These are phyloP conservation scores for Sinocyclocheilus rhinocerous DNA, from an alignment of 2,113 vertebrate genomes.

Conservation along the genomic window DNA sequence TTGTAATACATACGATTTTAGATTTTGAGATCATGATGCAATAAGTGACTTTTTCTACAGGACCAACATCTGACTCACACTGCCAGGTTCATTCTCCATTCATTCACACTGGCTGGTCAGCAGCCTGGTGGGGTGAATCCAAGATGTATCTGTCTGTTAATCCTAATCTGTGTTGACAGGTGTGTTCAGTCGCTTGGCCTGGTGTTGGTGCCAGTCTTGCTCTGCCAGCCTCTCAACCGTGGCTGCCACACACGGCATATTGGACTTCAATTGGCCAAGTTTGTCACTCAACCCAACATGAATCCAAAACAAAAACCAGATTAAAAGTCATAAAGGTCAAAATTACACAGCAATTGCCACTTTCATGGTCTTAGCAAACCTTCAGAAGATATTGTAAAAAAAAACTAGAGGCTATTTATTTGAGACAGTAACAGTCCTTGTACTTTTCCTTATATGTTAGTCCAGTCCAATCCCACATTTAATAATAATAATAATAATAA, in stretches of 20 bases:
- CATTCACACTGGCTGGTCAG: slow-evolving; percentile 39
- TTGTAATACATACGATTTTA: background rate
- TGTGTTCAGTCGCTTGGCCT: slow-evolving; percentile 34
- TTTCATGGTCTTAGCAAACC: background rate
- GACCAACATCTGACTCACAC: background rate
- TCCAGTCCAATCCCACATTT: too few relatives aligned
- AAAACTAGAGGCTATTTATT: background rate
- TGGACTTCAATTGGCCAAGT: slow-evolving; percentile 42
- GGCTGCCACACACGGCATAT: slow-evolving; percentile 28
- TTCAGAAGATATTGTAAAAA: background rate
- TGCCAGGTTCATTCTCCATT: slow-evolving; percentile 41
- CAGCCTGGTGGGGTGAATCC: slow-evolving; percentile 47
- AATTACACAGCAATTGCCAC: background rate
- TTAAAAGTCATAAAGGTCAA: background rate
- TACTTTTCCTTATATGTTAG: background rate
- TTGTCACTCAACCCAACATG: slow-evolving; percentile 19
- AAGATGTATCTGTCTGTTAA: slow-evolving; percentile 53
- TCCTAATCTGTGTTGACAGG: slow-evolving; percentile 61
- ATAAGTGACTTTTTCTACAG: background rate
- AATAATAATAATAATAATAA: too few relatives aligned
- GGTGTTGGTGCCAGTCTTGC: slow-evolving; percentile 7
- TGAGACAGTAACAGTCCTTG: background rate
- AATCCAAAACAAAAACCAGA: slow-evolving; percentile 20
- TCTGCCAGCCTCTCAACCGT: slow-evolving; percentile 33
- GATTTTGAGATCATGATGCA: background rate